phyloP scores from a whole-genome alignment of 2,888 invertebrate genomes.

The Andrena flavipes region DNA sequence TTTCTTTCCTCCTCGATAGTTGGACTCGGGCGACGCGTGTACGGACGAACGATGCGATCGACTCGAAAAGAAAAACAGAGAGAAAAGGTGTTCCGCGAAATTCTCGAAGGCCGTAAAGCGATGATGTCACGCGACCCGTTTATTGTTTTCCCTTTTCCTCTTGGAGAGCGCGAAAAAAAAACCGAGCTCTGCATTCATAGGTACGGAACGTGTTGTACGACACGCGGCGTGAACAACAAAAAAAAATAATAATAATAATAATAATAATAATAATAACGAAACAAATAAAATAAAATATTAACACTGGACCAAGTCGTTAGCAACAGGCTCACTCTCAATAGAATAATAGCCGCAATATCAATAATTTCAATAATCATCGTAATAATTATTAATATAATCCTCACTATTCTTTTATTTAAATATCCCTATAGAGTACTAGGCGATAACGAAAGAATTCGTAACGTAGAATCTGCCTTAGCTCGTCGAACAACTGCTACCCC shows the following conservation, averaged over 20 bases:
- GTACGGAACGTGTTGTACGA: conserved; percentile 83
- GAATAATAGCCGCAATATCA: conserved; percentile 76
- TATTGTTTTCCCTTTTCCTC: not conserved
- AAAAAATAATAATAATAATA: conserved; percentile 79
- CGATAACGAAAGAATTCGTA: conserved; percentile 65
- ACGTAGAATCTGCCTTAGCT: not conserved
- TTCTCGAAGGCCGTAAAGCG: not conserved
- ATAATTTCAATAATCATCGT: conserved; percentile 74
- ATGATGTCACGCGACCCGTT: not conserved
- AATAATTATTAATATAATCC: conserved; percentile 71
- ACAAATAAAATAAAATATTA: conserved; percentile 85
- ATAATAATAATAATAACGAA: conserved; percentile 83
- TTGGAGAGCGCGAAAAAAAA: conserved; percentile 37
- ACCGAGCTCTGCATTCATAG: conserved; percentile 72
- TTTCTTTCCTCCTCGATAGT: conserved; percentile 9
- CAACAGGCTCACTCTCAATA: conserved; percentile 82
- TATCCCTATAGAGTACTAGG: conserved; percentile 69
- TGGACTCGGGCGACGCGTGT: conserved; percentile 1
- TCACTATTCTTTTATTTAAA: conserved; percentile 74
- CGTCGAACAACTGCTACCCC: conserved; percentile 4
- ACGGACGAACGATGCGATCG: conserved; percentile 22
- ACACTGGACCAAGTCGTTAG: conserved; percentile 84
- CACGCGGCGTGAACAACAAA: conserved; percentile 84
- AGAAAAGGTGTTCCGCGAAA: conserved; percentile 6
- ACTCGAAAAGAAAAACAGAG: not conserved